These are phyloP conservation scores for Myzus persicae DNA, from an alignment of 1,140 invertebrate species.

Conservation along the genomic window DNA sequence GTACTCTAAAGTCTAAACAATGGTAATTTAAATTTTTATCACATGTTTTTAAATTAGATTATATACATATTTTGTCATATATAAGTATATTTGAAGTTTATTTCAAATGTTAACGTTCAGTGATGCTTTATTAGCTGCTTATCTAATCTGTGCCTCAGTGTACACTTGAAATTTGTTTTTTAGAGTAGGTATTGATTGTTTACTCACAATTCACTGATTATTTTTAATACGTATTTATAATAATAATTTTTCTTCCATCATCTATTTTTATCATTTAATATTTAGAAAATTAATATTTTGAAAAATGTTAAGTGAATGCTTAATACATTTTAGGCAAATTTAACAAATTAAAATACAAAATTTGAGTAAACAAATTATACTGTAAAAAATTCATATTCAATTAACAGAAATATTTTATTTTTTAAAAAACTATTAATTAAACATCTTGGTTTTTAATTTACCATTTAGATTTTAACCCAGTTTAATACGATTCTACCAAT, in stretches of 20 bases:
- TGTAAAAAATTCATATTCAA: background rate
- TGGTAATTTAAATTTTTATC: background rate
- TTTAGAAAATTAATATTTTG: background rate
- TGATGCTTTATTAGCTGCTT: background rate
- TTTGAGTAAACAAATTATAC: background rate
- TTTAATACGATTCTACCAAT: background rate
- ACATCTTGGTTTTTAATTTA: background rate
- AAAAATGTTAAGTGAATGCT: background rate
- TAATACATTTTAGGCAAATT: background rate
- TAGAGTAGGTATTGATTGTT: background rate
- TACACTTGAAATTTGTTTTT: background rate
- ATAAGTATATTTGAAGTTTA: background rate
- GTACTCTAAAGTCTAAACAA: background rate
- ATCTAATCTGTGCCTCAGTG: background rate
- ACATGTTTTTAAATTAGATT: background rate
- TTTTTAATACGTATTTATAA: background rate
- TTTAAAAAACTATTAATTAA: background rate
- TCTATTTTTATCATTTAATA: background rate
- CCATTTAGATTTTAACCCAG: background rate
- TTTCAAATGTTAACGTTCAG: background rate
- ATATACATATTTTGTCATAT: background rate
- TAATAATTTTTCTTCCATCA: background rate
- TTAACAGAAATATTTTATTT: background rate
- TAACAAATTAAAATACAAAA: background rate
- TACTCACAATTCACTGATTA: background rate